phyloP scores from a whole-genome alignment of 2,888 invertebrate species.

The Hypena proboscidalis region DNA sequence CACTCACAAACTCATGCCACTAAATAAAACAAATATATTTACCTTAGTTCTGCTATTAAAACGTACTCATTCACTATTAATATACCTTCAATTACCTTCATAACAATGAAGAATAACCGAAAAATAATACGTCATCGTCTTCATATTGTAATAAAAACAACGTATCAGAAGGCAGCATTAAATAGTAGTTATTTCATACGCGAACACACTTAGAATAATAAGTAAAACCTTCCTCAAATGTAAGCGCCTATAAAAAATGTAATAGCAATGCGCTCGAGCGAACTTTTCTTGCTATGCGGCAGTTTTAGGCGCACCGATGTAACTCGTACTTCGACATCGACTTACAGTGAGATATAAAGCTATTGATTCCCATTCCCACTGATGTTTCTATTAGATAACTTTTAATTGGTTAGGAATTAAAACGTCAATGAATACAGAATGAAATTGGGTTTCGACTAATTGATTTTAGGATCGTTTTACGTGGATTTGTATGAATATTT shows the following conservation, averaged over 20 bases:
- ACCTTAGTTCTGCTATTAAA: too few species aligned
- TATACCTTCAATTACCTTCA: too few species aligned
- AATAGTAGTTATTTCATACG: slow-evolving; percentile 33
- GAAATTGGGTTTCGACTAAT: not conserved
- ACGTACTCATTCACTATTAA: not conserved
- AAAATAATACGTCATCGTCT: not conserved
- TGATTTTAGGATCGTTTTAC: not conserved
- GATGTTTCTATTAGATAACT: not conserved
- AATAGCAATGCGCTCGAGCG: slow-evolving; percentile 41
- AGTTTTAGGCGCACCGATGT: slow-evolving; percentile 41
- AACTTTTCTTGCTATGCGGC: slow-evolving; percentile 37
- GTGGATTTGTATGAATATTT: not conserved
- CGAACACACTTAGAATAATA: slow-evolving; percentile 38
- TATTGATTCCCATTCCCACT: slow-evolving; percentile 30
- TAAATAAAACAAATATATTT: too few species aligned
- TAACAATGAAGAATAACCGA: not conserved
- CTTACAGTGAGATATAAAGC: slow-evolving; percentile 13
- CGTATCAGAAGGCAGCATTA: slow-evolving; percentile 14
- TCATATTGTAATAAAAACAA: slow-evolving; percentile 4
- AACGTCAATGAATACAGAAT: slow-evolving; percentile 3
- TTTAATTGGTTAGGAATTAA: slow-evolving; percentile 7
- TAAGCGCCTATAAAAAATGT: slow-evolving; percentile 43
- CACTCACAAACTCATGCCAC: too few species aligned
- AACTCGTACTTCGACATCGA: slow-evolving; percentile 8
- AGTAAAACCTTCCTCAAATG: slow-evolving; percentile 30